These are phyloP conservation scores for Xiphorhynchus erythropygius DNA, from an alignment of 2,797 vertebrate species.

Conservation along the genomic window DNA sequence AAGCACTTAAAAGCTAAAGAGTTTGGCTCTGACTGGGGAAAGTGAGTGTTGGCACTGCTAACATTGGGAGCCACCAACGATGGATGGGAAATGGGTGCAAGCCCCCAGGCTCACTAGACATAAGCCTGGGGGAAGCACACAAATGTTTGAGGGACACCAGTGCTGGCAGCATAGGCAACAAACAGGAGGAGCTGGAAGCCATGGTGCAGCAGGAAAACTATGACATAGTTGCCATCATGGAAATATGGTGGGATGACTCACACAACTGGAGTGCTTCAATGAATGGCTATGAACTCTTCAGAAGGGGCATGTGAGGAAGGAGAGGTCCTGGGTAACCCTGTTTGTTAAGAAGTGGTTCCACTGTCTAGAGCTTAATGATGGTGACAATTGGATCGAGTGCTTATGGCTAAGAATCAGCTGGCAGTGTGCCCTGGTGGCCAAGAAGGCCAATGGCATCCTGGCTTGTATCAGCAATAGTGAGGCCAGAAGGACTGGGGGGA, in stretches of 20 bases:
- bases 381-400: neutral
- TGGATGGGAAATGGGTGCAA: neutral
- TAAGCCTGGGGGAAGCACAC: neutral
- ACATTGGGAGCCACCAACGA: neutral
- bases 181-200: neutral
- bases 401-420: neutral
- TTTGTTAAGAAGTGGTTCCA: neutral
- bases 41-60: neutral
- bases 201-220: neutral
- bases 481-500: neutral
- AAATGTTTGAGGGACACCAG: neutral
- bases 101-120: neutral
- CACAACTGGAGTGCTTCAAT: neutral
- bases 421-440: neutral
- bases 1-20: neutral
- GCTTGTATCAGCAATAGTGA: neutral
- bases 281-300: neutral
- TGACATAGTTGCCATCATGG: neutral
- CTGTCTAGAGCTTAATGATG: neutral
- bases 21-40: neutral
- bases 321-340: neutral
- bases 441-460: neutral
- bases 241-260: rapidly evolving
- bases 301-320: neutral
- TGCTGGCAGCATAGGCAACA: neutral